Percentiles rank a stretch among this genome's conserved stretches.
Evolutionary conservation across 1,140 invertebrate species (phyloP).

Genomic region (Papilio helenus): DNA sequence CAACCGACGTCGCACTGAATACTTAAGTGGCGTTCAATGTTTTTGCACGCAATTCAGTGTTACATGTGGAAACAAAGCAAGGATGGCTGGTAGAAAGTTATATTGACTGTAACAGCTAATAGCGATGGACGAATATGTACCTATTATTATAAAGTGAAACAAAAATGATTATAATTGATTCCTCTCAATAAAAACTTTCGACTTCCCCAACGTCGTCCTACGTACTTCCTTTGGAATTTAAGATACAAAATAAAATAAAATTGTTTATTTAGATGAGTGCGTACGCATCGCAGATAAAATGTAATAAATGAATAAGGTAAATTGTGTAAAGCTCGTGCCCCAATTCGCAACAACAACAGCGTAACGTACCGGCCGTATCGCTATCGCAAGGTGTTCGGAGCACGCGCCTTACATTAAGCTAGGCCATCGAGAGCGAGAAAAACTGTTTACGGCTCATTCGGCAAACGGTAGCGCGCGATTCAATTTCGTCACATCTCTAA

Average conservation of each 20-base stretch:
- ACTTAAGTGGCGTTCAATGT: constrained; percentile 20
- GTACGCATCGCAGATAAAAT: background rate
- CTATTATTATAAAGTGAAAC: background rate
- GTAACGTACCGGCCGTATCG: constrained; percentile 37
- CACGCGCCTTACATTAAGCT: constrained; percentile 73
- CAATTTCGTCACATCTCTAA: constrained; percentile 77
- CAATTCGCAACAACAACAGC: constrained; percentile 48
- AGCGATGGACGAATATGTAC: background rate
- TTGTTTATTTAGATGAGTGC: background rate
- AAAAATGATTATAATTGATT: background rate
- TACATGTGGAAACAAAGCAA: constrained; percentile 7
- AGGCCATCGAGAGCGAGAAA: constrained; percentile 61
- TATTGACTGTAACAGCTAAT: background rate
- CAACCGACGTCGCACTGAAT: constrained; percentile 9
- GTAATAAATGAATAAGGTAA: constrained; percentile 6
- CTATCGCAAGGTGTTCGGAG: constrained; percentile 57
- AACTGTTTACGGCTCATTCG: constrained; percentile 61
- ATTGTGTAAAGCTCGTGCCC: constrained; percentile 43
- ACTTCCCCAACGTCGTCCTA: background rate
- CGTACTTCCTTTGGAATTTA: background rate
- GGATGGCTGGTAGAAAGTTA: constrained; percentile 24
- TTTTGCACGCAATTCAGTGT: constrained; percentile 26
- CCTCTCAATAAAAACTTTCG: background rate
- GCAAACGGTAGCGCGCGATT: constrained; percentile 67
- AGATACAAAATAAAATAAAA: background rate